These are phyloP conservation scores for Temnothorax nylanderi DNA, from an alignment of 1,140 invertebrate genomes.

Conservation along the genomic window DNA sequence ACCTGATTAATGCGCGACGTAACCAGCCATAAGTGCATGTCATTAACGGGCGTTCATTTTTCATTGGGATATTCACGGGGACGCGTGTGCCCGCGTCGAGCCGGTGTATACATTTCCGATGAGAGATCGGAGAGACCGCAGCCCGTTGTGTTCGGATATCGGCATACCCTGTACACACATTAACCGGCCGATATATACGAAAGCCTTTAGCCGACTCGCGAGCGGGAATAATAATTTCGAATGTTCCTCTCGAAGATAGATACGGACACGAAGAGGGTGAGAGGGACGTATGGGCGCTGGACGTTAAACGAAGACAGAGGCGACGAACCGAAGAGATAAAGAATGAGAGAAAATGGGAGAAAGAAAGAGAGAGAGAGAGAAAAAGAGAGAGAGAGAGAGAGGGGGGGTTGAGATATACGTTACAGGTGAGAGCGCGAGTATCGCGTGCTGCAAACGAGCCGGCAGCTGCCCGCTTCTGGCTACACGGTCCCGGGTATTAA, in stretches of 20 bases:
- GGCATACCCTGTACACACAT: conserved; percentile 67
- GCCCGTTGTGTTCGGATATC: conserved; percentile 62
- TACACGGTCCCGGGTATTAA: conserved; percentile 80
- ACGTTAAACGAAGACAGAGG: conserved; percentile 13
- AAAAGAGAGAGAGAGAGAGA: conserved; percentile 34
- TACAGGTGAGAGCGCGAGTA: conserved; percentile 84
- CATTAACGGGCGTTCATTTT: conserved; percentile 66
- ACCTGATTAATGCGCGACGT: conserved; percentile 46
- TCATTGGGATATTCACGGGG: conserved; percentile 52
- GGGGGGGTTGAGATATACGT: conserved; percentile 77
- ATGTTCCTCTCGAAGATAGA: conserved; percentile 68
- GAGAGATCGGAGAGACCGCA: conserved; percentile 53
- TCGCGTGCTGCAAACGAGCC: conserved; percentile 84
- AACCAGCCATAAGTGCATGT: conserved; percentile 55
- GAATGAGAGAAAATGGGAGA: not conserved
- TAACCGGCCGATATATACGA: conserved; percentile 69
- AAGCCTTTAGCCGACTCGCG: conserved; percentile 63
- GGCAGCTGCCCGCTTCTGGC: conserved; percentile 82
- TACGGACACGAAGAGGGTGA: conserved; percentile 60
- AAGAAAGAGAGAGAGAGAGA: not conserved
- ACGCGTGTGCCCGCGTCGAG: conserved; percentile 23
- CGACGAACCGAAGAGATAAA: not conserved
- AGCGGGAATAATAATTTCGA: conserved; percentile 75
- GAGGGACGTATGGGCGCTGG: not conserved
- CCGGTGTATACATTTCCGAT: conserved; percentile 31